A percentile compares a stretch with the other conserved stretches of the same genome.
phyloP scores from a whole-genome alignment of 2,888 invertebrate species.

The Sesia apiformis region DNA sequence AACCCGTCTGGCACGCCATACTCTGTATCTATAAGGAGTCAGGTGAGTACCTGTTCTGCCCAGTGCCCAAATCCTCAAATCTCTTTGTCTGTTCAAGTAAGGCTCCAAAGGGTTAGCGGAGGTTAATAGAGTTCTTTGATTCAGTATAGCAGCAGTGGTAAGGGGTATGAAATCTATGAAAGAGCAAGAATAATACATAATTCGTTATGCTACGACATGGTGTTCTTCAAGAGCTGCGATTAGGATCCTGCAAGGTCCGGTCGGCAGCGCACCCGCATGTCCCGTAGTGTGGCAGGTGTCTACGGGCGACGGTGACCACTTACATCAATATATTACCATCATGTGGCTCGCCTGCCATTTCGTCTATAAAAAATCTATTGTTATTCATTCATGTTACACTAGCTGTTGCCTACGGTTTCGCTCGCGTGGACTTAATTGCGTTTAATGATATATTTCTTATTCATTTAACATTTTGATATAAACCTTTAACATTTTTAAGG shows the following conservation, averaged over 20 bases:
- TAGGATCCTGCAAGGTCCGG: too few species aligned
- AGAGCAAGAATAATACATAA: background rate
- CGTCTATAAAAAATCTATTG: background rate
- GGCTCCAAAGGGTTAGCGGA: slow-evolving; percentile 32
- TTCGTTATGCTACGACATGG: background rate
- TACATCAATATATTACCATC: background rate
- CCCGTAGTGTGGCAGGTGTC: too few species aligned
- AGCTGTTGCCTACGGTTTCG: too few species aligned
- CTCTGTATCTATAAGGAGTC: slow-evolving; percentile 30
- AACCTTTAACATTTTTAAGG: too few species aligned
- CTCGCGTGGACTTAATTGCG: too few species aligned
- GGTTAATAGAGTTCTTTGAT: slow-evolving; percentile 28
- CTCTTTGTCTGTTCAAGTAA: slow-evolving; percentile 20
- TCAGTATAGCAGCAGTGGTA: slow-evolving; percentile 28
- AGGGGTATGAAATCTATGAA: slow-evolving; percentile 29
- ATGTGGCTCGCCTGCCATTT: background rate
- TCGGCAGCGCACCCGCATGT: too few species aligned
- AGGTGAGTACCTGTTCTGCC: slow-evolving; percentile 21
- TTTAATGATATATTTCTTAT: too few species aligned
- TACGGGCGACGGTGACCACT: too few species aligned
- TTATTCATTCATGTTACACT: too few species aligned
- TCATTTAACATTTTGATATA: too few species aligned
- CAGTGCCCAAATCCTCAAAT: slow-evolving; percentile 34
- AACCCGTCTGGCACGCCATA: slow-evolving; percentile 28
- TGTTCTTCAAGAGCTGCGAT: background rate